Base-by-base conservation (phyloP, 2,888 invertebrate genomes). In the Tetramorium bicarinatum region DNA sequence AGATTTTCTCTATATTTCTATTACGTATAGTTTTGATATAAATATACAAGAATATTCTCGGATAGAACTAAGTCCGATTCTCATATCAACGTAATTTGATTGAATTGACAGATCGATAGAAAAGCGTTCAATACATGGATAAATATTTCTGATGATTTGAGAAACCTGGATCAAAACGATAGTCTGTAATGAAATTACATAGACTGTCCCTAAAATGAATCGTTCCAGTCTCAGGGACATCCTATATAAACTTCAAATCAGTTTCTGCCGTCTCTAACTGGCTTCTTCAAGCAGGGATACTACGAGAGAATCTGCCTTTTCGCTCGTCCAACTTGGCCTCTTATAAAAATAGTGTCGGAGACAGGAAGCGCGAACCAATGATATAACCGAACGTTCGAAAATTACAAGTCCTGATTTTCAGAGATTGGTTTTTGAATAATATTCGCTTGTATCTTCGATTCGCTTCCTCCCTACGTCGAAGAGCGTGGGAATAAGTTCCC, bases 281-380 rank as follows among this genome's bases (percentile, higher is more conserved):
- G 18, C n/a, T 47, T 80, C 21, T 80, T 61, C 44, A 59, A 80
- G 47, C 79, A 54, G 25, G 49, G 18, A 71, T 34, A 21, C 59
- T 80, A 71, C 1, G 71, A 71, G 29, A 56, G 79, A 80, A 59
- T 61, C 18, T 13, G 38, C 59, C 25, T 61, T 80, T 49, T 47
- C 18, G 38, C 1, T 66, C 15, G 13, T 52, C 59, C 59, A 59
- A 79, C 38, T 59, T 71, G 59, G 38, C 72, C 18, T 82, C 62
- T 88, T 89, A 90, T 88, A 90, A 90, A 90, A 90, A 90, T 90
- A 90, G 90, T 88, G 76, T 88, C 62, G 44, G 67, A 59, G 44
- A 47, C 41, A 44, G 15, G 59, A 71, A 34, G 38, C 49, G 47
- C 44, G 62, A 69, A 34, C 11, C 21, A 34, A 56, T 7, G 29